phyloP scores from a whole-genome alignment of 2,113 vertebrate species.

The Campylomormyrus tamandua region DNA sequence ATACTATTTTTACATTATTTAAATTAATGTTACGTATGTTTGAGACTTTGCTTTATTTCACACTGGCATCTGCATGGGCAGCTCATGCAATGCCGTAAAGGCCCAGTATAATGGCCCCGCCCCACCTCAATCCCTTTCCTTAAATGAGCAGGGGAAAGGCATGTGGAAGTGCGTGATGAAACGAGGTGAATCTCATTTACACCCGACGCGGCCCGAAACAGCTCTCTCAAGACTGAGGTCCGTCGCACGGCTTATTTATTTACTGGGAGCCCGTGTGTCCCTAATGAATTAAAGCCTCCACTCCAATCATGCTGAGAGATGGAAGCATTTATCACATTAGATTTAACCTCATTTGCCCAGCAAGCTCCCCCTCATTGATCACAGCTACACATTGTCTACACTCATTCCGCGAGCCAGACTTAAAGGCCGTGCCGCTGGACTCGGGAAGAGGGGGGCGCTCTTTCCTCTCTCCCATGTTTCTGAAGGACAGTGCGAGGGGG shows the following conservation, averaged over 20 bases:
- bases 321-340: slow-evolving; percentile 49
- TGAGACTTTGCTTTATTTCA: background rate
- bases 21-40: background rate
- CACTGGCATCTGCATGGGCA: background rate
- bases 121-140: background rate
- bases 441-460: background rate
- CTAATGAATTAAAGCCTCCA: slow-evolving; percentile 45
- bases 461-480: background rate
- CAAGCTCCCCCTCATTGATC: slow-evolving; percentile 43
- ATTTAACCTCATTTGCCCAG: slow-evolving; percentile 47
- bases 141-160: background rate
- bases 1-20: background rate
- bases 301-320: slow-evolving; percentile 44
- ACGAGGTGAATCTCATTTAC: background rate
- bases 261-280: slow-evolving; percentile 39
- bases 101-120: background rate
- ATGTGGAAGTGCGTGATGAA: background rate
- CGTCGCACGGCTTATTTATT: slow-evolving; percentile 42
- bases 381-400: slow-evolving; percentile 42
- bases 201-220: background rate
- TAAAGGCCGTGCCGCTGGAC: slow-evolving; percentile 20
- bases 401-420: slow-evolving; percentile 35
- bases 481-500: background rate
- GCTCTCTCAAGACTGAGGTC: slow-evolving; percentile 26
- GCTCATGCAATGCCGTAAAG: background rate